Evolutionary conservation across 1,140 invertebrate species (phyloP).

Genomic region (Drosophila biarmipes): DNA sequence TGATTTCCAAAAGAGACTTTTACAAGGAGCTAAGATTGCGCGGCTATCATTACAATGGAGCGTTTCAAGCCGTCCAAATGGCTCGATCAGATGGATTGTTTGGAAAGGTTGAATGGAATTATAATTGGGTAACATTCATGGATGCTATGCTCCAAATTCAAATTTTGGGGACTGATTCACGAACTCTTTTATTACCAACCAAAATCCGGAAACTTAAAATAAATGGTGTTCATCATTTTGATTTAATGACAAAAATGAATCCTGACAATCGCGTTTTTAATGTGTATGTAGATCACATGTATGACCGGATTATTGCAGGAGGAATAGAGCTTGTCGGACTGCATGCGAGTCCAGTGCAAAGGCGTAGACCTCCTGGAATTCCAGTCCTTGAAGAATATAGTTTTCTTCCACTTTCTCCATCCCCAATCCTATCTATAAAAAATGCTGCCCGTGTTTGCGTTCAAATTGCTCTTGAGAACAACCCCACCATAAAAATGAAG

Average conservation of each 20-base stretch:
- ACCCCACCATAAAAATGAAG: constrained; percentile 88
- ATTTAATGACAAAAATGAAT: constrained; percentile 82
- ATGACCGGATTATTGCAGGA: constrained; percentile 87
- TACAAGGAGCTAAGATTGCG: constrained; percentile 96
- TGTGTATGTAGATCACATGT: constrained; percentile 72
- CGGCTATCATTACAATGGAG: constrained; percentile 93
- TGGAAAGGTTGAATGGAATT: constrained; percentile 88
- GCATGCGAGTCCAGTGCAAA: constrained; percentile 91
- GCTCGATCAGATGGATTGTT: constrained; percentile 84
- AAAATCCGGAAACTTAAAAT: constrained; percentile 92
- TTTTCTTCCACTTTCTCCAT: constrained; percentile 89
- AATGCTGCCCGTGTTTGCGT: constrained; percentile 81
- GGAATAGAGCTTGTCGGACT: constrained; percentile 94
- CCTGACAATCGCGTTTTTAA: constrained; percentile 80
- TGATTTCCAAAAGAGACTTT: constrained; percentile 89
- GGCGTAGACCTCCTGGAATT: constrained; percentile 87
- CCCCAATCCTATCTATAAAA: constrained; percentile 72
- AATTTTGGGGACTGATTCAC: constrained; percentile 90
- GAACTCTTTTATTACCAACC: constrained; percentile 93
- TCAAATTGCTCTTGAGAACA: constrained; percentile 93
- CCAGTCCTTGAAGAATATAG: constrained; percentile 90
- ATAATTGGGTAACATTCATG: constrained; percentile 96
- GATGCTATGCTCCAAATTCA: constrained; percentile 96
- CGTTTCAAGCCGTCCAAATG: constrained; percentile 66
- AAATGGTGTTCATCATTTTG: constrained; percentile 89